Base-by-base conservation (phyloP, 2,888 invertebrate species). In the Unio delphinus region DNA sequence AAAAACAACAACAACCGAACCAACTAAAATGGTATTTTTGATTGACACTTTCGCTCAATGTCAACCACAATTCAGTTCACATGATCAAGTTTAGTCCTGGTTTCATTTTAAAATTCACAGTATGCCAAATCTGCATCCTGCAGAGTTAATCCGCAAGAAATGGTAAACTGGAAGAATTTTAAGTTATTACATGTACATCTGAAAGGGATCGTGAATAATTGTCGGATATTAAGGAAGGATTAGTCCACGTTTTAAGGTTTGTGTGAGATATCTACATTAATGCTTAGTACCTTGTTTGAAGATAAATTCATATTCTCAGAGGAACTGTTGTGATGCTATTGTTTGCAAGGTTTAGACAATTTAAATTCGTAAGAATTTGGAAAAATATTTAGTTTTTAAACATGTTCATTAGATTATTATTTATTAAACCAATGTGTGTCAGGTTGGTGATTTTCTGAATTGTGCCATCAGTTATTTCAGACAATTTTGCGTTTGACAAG, bases 131-230 rank as follows among this genome's bases (percentile, higher is more conserved):
- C 11, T 45, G 45, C 45, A 45, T 45, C 45, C 45, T 45, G 45
- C 45, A 11, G 45, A 45, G 11, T 45, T 45, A 45, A 45, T 45
- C 45, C 45, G 11, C 45, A 45, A 45, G 45, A 45, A 45, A 45
- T 11, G 45, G 11, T 17, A 54, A 34, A 23, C 54, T 63, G 34
- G 17, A 63, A 54, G 34, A 34, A 63, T 3, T 63, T 5, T 20
- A 63, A 23, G 34, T 34, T 63, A 20, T 34, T 23, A 34, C 63
- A 63, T 30, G 34, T 54, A 54, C 63, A 63, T 20, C 34, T 34
- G 20, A 63, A 20, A 30, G 34, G 54, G 23, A 54, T 63, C 23
- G 20, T 5, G 45, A 30, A 54, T 20, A 26, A 20, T 15, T 63
- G 17, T 63, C n/a, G 34, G 63, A 17, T 45, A 20, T 30, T 15